Base-by-base conservation (phyloP, 1,140 invertebrate species). In the Kradibia gibbosae region DNA sequence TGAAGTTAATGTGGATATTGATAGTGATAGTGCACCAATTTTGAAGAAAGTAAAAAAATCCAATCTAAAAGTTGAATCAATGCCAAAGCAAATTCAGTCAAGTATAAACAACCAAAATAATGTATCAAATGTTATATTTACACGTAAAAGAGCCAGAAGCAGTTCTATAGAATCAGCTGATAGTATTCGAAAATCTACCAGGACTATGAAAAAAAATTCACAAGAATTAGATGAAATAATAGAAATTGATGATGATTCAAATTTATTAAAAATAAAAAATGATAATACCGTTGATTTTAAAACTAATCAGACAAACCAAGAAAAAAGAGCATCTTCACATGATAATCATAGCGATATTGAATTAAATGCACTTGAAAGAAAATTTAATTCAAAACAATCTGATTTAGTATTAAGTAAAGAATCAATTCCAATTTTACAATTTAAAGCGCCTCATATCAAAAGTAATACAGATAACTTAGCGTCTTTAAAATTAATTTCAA, bases 131-230 rank as follows among this genome's bases (percentile, higher is more conserved):
- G 50, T 20, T 62, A 3, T 39, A 76, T 36, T 50, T 42, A 71
- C 13, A n/a, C 42, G 72, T 10, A 84, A 83, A 67, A 28, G 82
- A 55, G 75, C 65, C 3, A 78, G 78, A 80, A 84, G 78, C 67
- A 82, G 73, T 80, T 83, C 78, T 15, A n/a, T 76, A 48, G 81
- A 82, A n/a, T 84, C 83, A n/a, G 36, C 60, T 20, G 11, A 13
- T 57, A 80, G 77, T 45, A 13, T 57, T 34, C n/a, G 75, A 75
- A 82, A 57, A 36, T 82, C 81, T 28, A 25, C 71, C 1, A 65
- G 81, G 36, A 78, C 65, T 50, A 3, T 28, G 11, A 78, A 31
- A 34, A 82, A 79, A 48, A 62, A 82, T 17, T 13, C 8, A 57
- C 62, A 34, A 57, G 73, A 79, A 4, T 57, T 83, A 48, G 82